phyloP scores from a whole-genome alignment of 1,140 invertebrate species.

The Rhagoletis pomonella region DNA sequence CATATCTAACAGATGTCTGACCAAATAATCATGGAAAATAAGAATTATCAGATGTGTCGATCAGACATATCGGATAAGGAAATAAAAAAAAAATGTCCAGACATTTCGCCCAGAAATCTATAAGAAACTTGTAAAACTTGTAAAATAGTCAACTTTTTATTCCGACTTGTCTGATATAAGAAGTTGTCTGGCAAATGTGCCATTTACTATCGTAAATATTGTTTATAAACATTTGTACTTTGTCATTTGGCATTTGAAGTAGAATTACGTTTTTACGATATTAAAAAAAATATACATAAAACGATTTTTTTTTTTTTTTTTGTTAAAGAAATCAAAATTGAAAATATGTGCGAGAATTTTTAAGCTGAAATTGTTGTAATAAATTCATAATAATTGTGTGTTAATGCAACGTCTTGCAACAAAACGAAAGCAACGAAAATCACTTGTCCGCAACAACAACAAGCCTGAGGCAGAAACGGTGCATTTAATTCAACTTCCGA shows the following conservation, averaged over 20 bases:
- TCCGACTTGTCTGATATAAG: too few species aligned
- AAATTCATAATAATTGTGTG: neutral
- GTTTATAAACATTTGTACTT: neutral
- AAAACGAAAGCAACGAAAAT: neutral
- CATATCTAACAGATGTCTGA: too few species aligned
- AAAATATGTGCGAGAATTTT: neutral
- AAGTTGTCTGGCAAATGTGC: too few species aligned
- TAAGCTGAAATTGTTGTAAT: constrained; percentile 16
- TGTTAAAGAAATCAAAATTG: constrained; percentile 16
- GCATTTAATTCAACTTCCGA: too few species aligned
- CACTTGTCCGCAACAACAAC: neutral
- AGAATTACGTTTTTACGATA: neutral
- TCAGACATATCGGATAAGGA: too few species aligned
- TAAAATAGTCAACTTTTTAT: too few species aligned
- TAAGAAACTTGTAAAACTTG: too few species aligned
- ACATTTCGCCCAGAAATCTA: too few species aligned
- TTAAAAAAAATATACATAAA: neutral
- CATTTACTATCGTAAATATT: neutral
- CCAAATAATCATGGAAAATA: too few species aligned
- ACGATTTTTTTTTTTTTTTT: neutral
- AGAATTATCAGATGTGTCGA: too few species aligned
- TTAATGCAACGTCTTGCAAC: neutral
- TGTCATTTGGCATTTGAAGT: neutral
- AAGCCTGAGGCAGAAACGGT: too few species aligned
- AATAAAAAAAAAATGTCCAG: too few species aligned